These are phyloP conservation scores for Trachymyrmex septentrionalis DNA, from an alignment of 1,140 invertebrate species.

Conservation along the genomic window DNA sequence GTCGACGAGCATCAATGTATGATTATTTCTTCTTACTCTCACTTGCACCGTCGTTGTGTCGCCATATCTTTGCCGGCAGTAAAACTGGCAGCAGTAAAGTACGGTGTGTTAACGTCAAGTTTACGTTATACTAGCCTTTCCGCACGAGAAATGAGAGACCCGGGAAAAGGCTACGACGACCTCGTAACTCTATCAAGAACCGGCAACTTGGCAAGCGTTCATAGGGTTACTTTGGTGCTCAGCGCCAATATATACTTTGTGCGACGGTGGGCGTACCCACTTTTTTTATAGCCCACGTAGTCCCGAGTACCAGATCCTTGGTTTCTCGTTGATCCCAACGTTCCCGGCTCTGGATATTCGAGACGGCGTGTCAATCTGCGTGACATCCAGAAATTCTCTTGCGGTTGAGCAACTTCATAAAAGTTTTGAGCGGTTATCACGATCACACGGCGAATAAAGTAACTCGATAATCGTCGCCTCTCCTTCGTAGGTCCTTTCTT, in stretches of 20 bases:
- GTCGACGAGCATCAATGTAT: slow-evolving; percentile 25
- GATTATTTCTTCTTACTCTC: slow-evolving; percentile 24
- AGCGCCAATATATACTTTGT: slow-evolving; percentile 42
- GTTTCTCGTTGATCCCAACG: neutral
- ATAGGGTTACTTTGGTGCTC: slow-evolving; percentile 67
- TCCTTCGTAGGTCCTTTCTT: slow-evolving; percentile 42
- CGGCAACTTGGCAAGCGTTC: slow-evolving; percentile 70
- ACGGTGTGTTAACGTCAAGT: slow-evolving; percentile 59
- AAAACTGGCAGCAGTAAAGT: slow-evolving; percentile 58
- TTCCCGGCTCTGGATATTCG: slow-evolving; percentile 13
- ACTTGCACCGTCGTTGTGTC: slow-evolving; percentile 8
- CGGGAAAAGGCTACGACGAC: slow-evolving; percentile 54
- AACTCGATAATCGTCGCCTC: slow-evolving; percentile 64
- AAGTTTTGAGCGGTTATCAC: slow-evolving; percentile 61
- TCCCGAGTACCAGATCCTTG: neutral
- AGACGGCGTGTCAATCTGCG: slow-evolving; percentile 60
- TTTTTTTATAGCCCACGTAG: slow-evolving; percentile 33
- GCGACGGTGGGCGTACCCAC: slow-evolving; percentile 23
- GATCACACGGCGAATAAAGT: slow-evolving; percentile 62
- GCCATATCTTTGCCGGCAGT: slow-evolving; percentile 26
- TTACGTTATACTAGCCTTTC: slow-evolving; percentile 64
- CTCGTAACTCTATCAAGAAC: slow-evolving; percentile 73
- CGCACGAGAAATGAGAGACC: slow-evolving; percentile 54
- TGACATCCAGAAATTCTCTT: slow-evolving; percentile 69
- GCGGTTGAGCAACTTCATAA: slow-evolving; percentile 66